Percentiles rank a stretch among this genome's conserved stretches.
Conservation (phyloP, 1,140 invertebrate species). For the Zophobas atratus region DNA sequence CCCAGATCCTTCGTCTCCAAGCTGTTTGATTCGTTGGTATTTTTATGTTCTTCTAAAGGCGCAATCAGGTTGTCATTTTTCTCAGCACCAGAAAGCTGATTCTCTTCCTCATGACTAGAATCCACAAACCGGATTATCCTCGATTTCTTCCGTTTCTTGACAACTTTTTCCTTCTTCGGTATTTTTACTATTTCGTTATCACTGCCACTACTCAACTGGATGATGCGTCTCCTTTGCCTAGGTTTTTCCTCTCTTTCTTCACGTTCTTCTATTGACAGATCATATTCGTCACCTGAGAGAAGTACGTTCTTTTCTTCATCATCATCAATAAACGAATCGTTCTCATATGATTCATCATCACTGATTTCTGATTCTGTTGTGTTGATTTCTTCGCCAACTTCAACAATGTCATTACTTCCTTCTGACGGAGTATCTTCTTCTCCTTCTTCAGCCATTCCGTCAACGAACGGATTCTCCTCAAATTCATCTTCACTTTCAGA, state of each 20-base stretch:
- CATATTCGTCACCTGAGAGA: slow-evolving; percentile 57
- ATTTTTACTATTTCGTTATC: slow-evolving; percentile 22
- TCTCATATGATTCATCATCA: slow-evolving; percentile 52
- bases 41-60: no score
- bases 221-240: slow-evolving; percentile 51
- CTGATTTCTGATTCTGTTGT: slow-evolving; percentile 46
- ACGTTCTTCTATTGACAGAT: slow-evolving; percentile 23
- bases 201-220: slow-evolving; percentile 13
- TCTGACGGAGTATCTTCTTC: slow-evolving; percentile 59
- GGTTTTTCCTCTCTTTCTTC: background rate
- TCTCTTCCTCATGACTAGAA: slow-evolving; percentile 29
- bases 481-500: slow-evolving; percentile 45
- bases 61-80: no score
- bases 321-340: slow-evolving; percentile 59
- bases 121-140: slow-evolving; percentile 22
- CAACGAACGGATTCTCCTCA: slow-evolving; percentile 23
- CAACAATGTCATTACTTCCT: slow-evolving; percentile 57
- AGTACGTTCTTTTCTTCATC: slow-evolving; percentile 56
- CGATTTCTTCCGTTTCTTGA: slow-evolving; percentile 13
- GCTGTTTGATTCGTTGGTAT: no score
- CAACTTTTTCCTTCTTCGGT: background rate
- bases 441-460: slow-evolving; percentile 59
- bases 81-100: background rate
- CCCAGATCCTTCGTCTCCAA: no score
- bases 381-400: slow-evolving; percentile 59